phyloP scores from a whole-genome alignment of 2,113 vertebrate species.

The Brachyhypopomus occidentalis region DNA sequence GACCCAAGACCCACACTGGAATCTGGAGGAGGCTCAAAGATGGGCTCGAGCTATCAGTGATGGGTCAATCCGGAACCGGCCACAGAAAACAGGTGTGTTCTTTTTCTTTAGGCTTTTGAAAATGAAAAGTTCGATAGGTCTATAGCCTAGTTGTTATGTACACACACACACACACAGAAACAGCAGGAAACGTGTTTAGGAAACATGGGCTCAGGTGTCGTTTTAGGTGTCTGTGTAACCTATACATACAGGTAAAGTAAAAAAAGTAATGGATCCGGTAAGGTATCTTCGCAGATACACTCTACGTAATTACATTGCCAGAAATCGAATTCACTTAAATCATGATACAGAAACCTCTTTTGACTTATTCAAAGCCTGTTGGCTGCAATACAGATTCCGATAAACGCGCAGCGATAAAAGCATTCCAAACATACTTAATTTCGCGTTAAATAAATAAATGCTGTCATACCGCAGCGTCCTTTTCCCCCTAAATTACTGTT shows the following conservation, averaged over 20 bases:
- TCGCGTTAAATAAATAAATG: too few species aligned
- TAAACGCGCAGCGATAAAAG: too few species aligned
- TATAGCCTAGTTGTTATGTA: too few species aligned
- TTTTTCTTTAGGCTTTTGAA: too few species aligned
- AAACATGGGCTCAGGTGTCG: neutral
- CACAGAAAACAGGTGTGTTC: conserved; percentile 64
- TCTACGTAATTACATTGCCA: neutral
- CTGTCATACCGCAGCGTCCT: neutral
- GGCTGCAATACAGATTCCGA: too few species aligned
- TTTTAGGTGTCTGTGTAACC: neutral
- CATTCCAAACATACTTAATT: too few species aligned
- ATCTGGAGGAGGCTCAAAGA: conserved; percentile 73
- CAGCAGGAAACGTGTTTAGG: neutral
- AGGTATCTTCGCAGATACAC: neutral
- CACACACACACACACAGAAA: too few species aligned
- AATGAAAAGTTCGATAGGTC: too few species aligned
- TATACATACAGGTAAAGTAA: neutral
- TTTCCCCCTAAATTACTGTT: neutral
- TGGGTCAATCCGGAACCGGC: conserved; percentile 54
- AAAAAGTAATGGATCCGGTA: neutral
- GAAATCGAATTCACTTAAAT: neutral
- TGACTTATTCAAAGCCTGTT: too few species aligned
- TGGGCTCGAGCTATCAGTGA: conserved; percentile 70
- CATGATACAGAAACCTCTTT: too few species aligned
- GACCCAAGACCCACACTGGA: conserved; percentile 62